Evolutionary conservation across 2,888 invertebrate species (phyloP).

Genomic region (Agonopterix alstromeriana): DNA sequence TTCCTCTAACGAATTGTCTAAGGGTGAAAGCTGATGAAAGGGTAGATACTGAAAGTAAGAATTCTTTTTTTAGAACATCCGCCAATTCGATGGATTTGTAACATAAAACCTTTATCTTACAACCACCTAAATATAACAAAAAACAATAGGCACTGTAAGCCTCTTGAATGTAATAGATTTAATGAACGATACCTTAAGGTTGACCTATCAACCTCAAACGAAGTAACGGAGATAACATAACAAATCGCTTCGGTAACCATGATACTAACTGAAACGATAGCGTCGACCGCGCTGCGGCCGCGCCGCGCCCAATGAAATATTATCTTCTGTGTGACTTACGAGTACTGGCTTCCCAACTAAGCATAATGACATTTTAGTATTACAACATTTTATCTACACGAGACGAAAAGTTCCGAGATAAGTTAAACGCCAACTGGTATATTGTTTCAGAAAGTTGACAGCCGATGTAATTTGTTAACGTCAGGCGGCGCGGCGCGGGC

Average conservation of each 20-base stretch:
- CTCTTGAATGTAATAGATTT: conserved; percentile 29
- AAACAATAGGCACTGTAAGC: background rate
- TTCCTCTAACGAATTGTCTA: no score
- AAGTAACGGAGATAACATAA: conserved; percentile 66
- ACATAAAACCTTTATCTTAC: conserved; percentile 1
- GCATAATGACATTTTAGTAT: conserved; percentile 75
- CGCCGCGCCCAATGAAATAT: conserved; percentile 55
- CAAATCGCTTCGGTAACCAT: conserved; percentile 63
- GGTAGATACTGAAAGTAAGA: no score
- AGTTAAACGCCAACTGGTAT: conserved; percentile 73
- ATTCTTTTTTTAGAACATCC: no score
- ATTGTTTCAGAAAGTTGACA: conserved; percentile 73
- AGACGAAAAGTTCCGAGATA: conserved; percentile 71
- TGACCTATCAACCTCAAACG: conserved; percentile 68
- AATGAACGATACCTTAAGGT: conserved; percentile 45
- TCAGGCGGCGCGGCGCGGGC: conserved; percentile 44
- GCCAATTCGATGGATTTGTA: no score
- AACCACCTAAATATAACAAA: conserved; percentile 1
- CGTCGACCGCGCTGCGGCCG: conserved; percentile 34
- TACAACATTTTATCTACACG: conserved; percentile 72
- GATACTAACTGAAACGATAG: conserved; percentile 58
- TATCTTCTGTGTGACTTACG: conserved; percentile 59
- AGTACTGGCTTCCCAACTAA: conserved; percentile 49
- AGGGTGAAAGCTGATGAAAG: no score
- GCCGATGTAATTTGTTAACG: conserved; percentile 72